These are phyloP conservation scores for Brachypteracias leptosomus DNA, from an alignment of 2,113 vertebrate species.

Conservation along the genomic window DNA sequence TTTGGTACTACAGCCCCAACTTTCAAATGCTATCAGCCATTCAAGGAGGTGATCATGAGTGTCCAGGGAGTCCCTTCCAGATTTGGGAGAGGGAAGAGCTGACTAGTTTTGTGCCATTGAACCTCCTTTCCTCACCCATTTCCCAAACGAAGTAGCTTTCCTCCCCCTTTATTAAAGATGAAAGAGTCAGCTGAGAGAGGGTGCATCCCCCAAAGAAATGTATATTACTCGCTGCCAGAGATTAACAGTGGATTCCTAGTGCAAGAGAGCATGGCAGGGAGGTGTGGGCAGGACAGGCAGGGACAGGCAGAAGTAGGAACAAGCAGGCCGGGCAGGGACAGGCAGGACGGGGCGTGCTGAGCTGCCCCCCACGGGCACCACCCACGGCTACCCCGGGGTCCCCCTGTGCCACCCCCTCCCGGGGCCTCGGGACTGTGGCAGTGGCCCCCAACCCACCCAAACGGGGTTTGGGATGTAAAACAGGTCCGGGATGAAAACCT, in stretches of 20 bases:
- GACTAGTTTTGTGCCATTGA: neutral
- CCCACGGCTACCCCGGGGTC: no score
- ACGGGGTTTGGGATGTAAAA: conserved; percentile 1
- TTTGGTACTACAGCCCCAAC: neutral
- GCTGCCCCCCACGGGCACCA: rapidly evolving
- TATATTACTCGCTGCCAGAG: neutral
- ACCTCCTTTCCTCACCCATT: neutral
- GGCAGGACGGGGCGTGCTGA: neutral
- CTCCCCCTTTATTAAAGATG: neutral
- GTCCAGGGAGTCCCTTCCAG: neutral
- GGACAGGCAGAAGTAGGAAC: no score
- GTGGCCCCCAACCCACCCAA: neutral
- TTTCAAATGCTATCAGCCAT: neutral
- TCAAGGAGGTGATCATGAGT: neutral
- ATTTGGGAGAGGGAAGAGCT: neutral
- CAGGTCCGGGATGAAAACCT: conserved; percentile 13
- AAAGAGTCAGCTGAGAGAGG: neutral
- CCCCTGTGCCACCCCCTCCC: neutral
- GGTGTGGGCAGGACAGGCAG: neutral
- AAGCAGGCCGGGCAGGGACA: no score
- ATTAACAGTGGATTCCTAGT: neutral
- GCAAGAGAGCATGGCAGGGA: rapidly evolving
- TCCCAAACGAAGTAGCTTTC: neutral
- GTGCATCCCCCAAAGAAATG: neutral
- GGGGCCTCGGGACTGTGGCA: neutral